phyloP scores from a whole-genome alignment of 2,113 vertebrate genomes.

The Propithecus coquereli region DNA sequence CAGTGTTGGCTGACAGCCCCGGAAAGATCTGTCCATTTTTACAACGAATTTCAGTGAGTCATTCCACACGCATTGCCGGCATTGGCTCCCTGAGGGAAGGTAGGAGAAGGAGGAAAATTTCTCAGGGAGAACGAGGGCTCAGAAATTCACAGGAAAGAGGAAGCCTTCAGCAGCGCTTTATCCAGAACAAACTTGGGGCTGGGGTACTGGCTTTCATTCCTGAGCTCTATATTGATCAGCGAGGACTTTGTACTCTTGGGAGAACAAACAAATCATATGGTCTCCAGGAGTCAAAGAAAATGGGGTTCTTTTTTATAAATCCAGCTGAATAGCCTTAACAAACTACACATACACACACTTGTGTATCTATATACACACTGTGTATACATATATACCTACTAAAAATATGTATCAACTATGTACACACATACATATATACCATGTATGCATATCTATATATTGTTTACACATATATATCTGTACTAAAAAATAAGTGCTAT shows the following conservation, averaged over 20 bases:
- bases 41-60: slow-evolving; percentile 4
- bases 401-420: neutral
- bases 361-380: neutral
- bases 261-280: neutral
- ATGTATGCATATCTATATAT: neutral
- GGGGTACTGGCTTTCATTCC: neutral
- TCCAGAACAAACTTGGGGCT: neutral
- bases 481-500: neutral
- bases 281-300: neutral
- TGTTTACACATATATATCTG: no score
- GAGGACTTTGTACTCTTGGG: neutral
- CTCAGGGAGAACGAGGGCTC: neutral
- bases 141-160: neutral
- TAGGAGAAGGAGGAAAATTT: neutral
- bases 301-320: neutral
- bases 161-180: neutral
- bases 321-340: neutral
- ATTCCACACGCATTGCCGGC: neutral
- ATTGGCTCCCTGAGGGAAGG: neutral
- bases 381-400: neutral
- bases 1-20: slow-evolving; percentile 52
- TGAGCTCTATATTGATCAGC: neutral
- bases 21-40: slow-evolving; percentile 44
- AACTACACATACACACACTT: neutral
- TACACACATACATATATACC: neutral